Evolutionary conservation across 2,888 invertebrate species (phyloP).

Genomic region (Athetis lepigone): DNA sequence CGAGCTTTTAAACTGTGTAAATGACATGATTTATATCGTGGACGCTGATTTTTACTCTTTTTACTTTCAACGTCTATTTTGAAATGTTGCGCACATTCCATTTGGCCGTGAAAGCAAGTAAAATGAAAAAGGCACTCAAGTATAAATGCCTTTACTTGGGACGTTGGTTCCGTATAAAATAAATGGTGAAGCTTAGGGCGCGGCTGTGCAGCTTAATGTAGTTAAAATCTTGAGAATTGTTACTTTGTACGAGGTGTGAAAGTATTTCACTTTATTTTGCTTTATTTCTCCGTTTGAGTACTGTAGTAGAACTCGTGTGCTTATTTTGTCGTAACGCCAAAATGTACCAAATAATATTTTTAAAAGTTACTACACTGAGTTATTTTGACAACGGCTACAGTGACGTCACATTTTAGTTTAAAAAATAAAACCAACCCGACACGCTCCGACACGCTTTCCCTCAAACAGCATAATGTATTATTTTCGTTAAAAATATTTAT

Average conservation of each 20-base stretch:
- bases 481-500: conserved; percentile 20
- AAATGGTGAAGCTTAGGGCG: conserved; percentile 30
- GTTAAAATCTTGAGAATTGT: conserved; percentile 19
- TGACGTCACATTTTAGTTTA: too few species aligned
- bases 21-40: conserved; percentile 79
- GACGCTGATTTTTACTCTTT: conserved; percentile 76
- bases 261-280: conserved; percentile 14
- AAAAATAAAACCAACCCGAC: neutral
- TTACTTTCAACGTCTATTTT: conserved; percentile 73
- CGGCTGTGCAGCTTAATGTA: conserved; percentile 9
- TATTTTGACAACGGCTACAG: neutral
- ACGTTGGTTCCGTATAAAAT: conserved; percentile 54
- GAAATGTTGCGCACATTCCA: conserved; percentile 77
- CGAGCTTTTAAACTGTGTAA: conserved; percentile 80
- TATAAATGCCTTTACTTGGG: conserved; percentile 65
- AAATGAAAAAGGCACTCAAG: conserved; percentile 75
- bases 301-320: neutral
- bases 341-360: neutral
- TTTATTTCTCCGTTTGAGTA: neutral
- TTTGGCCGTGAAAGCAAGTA: conserved; percentile 74
- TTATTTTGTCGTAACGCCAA: neutral
- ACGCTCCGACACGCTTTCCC: neutral
- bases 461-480: conserved; percentile 16
- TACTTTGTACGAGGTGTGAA: conserved; percentile 17
- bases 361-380: neutral